Conservation (phyloP, 2,113 vertebrate species). For the Cavia porcellus region DNA sequence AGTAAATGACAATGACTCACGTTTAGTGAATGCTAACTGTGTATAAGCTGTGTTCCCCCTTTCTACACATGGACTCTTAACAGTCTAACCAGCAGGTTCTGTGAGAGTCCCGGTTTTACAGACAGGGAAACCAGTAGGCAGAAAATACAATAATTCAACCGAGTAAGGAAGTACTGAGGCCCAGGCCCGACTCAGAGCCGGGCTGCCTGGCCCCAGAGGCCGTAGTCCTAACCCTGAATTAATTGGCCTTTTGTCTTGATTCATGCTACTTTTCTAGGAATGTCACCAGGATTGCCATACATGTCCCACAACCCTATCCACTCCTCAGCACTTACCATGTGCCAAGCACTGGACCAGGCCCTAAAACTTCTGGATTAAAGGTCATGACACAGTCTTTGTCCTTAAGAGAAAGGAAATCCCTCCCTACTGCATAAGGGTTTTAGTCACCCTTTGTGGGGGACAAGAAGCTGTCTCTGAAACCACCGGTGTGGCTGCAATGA, state of each 20-base stretch:
- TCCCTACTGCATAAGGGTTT: background rate
- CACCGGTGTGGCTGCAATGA: background rate
- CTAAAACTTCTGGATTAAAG: background rate
- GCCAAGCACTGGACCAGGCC: background rate
- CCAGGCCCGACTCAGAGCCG: background rate
- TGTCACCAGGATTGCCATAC: background rate
- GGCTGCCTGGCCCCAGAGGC: background rate
- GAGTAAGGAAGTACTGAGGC: background rate
- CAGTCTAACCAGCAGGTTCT: background rate
- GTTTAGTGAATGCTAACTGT: background rate
- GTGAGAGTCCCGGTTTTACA: background rate
- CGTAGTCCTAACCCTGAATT: background rate
- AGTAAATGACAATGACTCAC: background rate
- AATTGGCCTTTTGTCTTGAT: background rate
- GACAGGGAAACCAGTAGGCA: background rate
- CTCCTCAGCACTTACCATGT: background rate
- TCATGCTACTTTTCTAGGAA: background rate
- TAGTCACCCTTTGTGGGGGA: background rate
- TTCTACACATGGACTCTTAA: background rate
- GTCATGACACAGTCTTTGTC: slow-evolving; percentile 25
- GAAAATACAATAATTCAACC: background rate
- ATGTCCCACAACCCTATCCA: background rate
- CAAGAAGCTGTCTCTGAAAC: background rate
- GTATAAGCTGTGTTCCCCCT: background rate
- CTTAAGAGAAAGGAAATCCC: slow-evolving; percentile 58